Evolutionary conservation across 2,113 vertebrate genomes (phyloP), one percentile per base, ranked within the genome.

Genomic region (Lipophrys pholis): DNA sequence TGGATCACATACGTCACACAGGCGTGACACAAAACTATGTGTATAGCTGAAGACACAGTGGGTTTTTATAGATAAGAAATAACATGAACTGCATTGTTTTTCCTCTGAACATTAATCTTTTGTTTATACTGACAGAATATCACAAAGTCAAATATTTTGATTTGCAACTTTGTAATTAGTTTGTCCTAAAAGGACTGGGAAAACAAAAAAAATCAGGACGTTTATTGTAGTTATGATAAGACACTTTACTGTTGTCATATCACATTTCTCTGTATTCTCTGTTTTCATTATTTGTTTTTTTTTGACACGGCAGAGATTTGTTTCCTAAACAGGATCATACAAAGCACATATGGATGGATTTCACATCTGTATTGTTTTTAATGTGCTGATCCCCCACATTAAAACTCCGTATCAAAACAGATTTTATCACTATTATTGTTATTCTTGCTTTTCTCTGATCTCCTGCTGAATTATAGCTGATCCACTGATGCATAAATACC

Each of bases 391-490:
- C 85, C 62, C 6, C 6, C 30, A 76, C 57, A 59, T 82, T 72
- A 76, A 76, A 82, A 76, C 67, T 50, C 45, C 38, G 11, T 50
- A 54, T 82, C 80, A 90, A 89, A 90, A 87, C 88, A 86, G 53
- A 62, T 72, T 46, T 78, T 43, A 57, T 78, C 57, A 53, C 75
- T 69, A 62, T 81, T 85, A 77, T 85, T 82, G 55, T 85, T 82
- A 51, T 87, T 79, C 76, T 79, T 69, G 46, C 21, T 70, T 63
- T 30, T 63, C 73, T 53, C 38, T 69, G 58, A 81, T 77, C 74
- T 73, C 69, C 30, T 9, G 15, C 41, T 80, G 82, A 83, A 61
- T 78, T 66, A 69, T 40, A 16, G 39, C 63, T 85, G 81, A 87
- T 84, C 83, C 83, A 78, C 42, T 43, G 35, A 53, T 14, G 42